A percentile compares a stretch with the other conserved stretches of the same genome.
Evolutionary conservation across 30 jellyfish, hydroid and myxozoan genomes (phyloP).

Genomic region (Hydra vulgaris): DNA sequence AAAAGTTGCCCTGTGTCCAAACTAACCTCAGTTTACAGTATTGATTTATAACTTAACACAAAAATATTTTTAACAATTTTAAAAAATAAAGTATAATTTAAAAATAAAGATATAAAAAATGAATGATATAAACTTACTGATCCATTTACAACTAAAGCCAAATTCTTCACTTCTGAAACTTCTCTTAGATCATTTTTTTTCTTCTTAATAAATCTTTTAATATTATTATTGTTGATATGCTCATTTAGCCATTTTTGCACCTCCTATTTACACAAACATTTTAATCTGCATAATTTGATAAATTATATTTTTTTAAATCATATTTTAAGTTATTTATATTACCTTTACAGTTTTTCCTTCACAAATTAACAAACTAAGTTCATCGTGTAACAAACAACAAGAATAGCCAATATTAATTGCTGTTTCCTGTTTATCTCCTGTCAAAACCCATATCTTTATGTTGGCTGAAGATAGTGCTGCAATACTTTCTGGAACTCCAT

Average conservation of each 20-base stretch:
- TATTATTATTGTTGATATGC: conserved; percentile 38
- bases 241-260: conserved; percentile 74
- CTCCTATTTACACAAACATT: conserved; percentile 25
- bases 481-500: conserved; percentile 81
- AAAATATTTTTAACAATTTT: too few species aligned
- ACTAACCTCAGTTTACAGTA: too few species aligned
- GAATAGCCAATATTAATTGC: conserved; percentile 89
- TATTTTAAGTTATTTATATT: too few species aligned
- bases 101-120: background rate
- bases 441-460: conserved; percentile 80
- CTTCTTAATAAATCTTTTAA: conserved; percentile 35
- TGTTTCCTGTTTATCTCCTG: conserved; percentile 95
- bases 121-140: conserved; percentile 31
- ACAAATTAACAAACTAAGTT: conserved; percentile 52
- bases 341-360: conserved; percentile 66
- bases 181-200: conserved; percentile 45
- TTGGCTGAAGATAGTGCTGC: conserved; percentile 71
- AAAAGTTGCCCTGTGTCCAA: too few species aligned
- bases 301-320: too few species aligned
- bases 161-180: conserved; percentile 60
- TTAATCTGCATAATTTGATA: background rate
- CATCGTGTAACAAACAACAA: conserved; percentile 48
- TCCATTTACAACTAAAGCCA: conserved; percentile 80
- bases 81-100: too few species aligned
- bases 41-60: too few species aligned